A percentile compares a stretch with the other conserved stretches of the same genome.
These are phyloP conservation scores for Ivindomyrus marchei DNA, from an alignment of 2,113 vertebrate species.

Conservation along the genomic window DNA sequence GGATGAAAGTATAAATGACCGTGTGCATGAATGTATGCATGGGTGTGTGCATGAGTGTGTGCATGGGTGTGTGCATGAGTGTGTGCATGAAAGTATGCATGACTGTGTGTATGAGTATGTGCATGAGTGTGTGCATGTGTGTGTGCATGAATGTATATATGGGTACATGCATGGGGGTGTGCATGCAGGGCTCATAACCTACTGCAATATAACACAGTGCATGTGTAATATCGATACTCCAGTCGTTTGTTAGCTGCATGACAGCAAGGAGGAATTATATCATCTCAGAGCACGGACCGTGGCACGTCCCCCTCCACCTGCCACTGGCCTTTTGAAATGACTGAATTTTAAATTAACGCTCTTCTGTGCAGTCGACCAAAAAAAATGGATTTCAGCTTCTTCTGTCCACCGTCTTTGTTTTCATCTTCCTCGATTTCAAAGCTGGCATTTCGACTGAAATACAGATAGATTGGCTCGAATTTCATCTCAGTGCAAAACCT, in stretches of 20 bases:
- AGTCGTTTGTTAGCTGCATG: not conserved
- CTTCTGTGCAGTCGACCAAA: slow-evolving; percentile 44
- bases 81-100: not conserved
- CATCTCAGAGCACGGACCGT: slow-evolving; percentile 33
- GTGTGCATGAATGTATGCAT: not conserved
- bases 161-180: not conserved
- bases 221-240: not conserved
- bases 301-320: slow-evolving; percentile 37
- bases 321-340: slow-evolving; percentile 41
- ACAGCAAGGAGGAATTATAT: slow-evolving; percentile 12
- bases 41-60: not conserved
- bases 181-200: not conserved
- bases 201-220: not conserved
- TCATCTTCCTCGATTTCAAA: not conserved
- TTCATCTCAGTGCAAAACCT: not conserved
- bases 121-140: not conserved
- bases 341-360: slow-evolving; percentile 56
- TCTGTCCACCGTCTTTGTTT: not conserved
- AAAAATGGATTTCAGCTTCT: slow-evolving; percentile 23
- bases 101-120: no score
- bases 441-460: not conserved
- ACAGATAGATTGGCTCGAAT: not conserved
- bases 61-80: no score
- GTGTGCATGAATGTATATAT: not conserved
- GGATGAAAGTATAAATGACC: not conserved